Conservation (phyloP, 2,888 invertebrate genomes). For the Yponomeuta evonymella region DNA sequence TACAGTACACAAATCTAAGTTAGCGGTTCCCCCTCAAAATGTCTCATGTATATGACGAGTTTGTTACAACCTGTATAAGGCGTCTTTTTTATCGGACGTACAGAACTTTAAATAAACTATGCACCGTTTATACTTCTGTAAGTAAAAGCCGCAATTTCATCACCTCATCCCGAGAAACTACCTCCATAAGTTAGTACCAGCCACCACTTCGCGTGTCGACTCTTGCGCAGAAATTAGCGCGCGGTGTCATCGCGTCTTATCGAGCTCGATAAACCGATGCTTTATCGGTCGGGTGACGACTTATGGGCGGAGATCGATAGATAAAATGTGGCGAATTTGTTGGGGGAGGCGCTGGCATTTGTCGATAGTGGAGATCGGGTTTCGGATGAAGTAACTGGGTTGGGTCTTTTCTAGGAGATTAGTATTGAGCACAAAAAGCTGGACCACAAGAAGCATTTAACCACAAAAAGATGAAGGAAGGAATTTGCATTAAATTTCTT, state of each 20-base stretch:
- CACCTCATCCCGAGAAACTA: background rate
- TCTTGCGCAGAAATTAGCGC: constrained; percentile 23
- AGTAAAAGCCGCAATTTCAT: background rate
- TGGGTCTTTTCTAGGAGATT: background rate
- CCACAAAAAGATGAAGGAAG: no score
- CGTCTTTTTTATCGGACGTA: no score
- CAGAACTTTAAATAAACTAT: no score
- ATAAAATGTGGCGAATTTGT: constrained; percentile 63
- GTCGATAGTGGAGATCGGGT: background rate
- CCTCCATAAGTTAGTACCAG: background rate
- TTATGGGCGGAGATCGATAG: constrained; percentile 59
- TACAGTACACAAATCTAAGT: no score
- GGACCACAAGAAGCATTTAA: no score
- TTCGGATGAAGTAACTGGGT: background rate
- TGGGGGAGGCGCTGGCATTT: constrained; percentile 31
- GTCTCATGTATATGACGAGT: no score
- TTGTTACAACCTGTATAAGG: no score
- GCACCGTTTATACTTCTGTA: no score
- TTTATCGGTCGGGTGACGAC: constrained; percentile 58
- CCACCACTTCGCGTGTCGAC: background rate
- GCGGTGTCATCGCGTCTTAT: constrained; percentile 46
- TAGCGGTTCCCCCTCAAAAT: no score
- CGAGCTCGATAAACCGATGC: constrained; percentile 44
- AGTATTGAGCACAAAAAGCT: no score
- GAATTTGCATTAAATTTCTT: no score